These are phyloP conservation scores for Phalera bucephala DNA, from an alignment of 2,888 invertebrate species.

Conservation along the genomic window DNA sequence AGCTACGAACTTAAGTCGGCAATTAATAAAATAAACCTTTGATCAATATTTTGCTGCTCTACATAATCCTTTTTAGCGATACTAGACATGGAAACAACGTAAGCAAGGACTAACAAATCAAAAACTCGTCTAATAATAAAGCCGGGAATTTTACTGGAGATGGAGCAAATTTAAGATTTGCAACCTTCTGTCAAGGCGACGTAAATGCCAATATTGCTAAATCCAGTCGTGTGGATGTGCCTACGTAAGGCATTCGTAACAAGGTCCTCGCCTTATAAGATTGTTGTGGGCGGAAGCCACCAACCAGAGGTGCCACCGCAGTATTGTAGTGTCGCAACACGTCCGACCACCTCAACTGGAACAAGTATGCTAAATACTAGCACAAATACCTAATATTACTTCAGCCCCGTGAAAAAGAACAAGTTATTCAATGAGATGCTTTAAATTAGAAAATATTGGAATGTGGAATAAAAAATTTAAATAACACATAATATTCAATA, in stretches of 20 bases:
- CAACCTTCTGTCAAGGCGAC: constrained; percentile 51
- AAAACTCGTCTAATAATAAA: constrained; percentile 55
- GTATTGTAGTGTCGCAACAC: constrained; percentile 40
- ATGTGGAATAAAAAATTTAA: not conserved
- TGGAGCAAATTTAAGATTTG: constrained; percentile 50
- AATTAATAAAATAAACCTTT: constrained; percentile 13
- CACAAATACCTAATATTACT: not conserved
- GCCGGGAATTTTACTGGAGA: constrained; percentile 34
- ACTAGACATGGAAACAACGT: constrained; percentile 21
- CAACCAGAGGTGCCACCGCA: constrained; percentile 34
- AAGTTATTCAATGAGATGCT: constrained; percentile 1
- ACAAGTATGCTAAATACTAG: constrained; percentile 7
- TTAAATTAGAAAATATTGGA: not conserved
- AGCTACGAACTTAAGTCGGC: constrained; percentile 19
- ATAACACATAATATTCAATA: not conserved
- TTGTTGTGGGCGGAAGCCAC: constrained; percentile 69
- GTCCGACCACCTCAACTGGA: constrained; percentile 30
- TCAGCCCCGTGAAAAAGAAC: not conserved
- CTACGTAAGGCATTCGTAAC: constrained; percentile 55
- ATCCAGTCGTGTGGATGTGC: constrained; percentile 47
- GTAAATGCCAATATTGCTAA: constrained; percentile 48
- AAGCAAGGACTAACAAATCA: constrained; percentile 56
- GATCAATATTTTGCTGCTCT: constrained; percentile 9
- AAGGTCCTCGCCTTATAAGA: constrained; percentile 67
- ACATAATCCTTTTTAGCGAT: constrained; percentile 19